Conservation (phyloP, 2,113 vertebrate species). For the Pelecanus crispus region DNA sequence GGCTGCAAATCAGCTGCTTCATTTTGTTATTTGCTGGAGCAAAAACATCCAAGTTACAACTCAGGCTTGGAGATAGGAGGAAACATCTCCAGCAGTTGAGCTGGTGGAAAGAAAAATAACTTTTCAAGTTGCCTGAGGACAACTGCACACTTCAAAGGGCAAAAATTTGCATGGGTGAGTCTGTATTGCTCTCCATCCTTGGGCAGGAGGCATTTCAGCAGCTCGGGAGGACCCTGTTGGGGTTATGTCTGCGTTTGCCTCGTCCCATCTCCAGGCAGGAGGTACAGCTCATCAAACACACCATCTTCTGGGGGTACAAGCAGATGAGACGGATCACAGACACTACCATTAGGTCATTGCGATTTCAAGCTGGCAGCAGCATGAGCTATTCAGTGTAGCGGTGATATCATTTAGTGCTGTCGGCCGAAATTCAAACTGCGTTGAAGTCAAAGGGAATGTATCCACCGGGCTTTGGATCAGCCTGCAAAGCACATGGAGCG, state of each 20-base stretch:
- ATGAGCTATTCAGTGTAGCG: not conserved
- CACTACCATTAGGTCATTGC: not conserved
- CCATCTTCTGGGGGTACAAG: not conserved
- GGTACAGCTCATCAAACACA: not conserved
- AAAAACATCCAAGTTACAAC: not conserved
- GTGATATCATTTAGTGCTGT: not conserved
- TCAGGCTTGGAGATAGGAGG: not conserved
- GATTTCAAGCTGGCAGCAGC: not conserved
- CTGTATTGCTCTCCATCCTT: not conserved
- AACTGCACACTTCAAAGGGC: not conserved
- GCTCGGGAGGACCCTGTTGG: not conserved
- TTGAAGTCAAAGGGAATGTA: not conserved
- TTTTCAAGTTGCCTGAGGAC: not conserved
- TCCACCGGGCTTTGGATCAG: conserved; percentile 11
- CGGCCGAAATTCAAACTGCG: not conserved
- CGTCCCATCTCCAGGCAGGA: not conserved
- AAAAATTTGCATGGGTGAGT: not conserved
- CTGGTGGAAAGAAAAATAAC: not conserved
- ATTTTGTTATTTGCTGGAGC: not conserved
- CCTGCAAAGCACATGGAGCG: not conserved
- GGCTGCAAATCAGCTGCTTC: not conserved
- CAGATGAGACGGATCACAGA: not conserved
- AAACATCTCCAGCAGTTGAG: not conserved
- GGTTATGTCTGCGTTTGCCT: not conserved
- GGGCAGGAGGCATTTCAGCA: not conserved